Percentiles rank a stretch among this genome's conserved stretches.
phyloP scores from a whole-genome alignment of 2,113 vertebrate genomes.

The Capreolus pygargus region DNA sequence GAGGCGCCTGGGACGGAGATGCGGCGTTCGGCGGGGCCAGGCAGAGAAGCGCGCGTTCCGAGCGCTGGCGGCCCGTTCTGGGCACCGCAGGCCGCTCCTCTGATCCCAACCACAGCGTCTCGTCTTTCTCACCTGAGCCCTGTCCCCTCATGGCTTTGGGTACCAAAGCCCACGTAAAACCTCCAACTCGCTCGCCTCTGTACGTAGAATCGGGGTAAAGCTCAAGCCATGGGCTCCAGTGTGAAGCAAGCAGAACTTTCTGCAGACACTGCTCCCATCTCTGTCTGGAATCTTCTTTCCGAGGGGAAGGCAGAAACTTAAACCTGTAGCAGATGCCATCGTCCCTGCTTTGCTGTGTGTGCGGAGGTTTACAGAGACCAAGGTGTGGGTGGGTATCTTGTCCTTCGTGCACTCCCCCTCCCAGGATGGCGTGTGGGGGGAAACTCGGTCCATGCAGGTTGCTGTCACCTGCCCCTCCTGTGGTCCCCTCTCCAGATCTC shows the following conservation, averaged over 20 bases:
- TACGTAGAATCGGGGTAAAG: background rate
- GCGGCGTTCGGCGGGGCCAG: fast-evolving
- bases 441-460: background rate
- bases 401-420: background rate
- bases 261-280: fast-evolving
- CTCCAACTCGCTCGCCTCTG: fast-evolving
- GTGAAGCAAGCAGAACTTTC: background rate
- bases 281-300: background rate
- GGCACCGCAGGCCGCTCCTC: background rate
- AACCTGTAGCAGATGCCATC: fast-evolving
- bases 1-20: background rate
- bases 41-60: fast-evolving
- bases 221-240: background rate
- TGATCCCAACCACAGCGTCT: background rate
- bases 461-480: fast-evolving
- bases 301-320: background rate
- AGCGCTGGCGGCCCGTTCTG: no score
- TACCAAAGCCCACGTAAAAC: fast-evolving
- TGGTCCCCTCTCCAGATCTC: background rate
- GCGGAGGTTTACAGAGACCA: background rate
- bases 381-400: fast-evolving
- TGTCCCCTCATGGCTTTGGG: fast-evolving
- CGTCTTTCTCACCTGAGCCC: background rate
- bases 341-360: fast-evolving
- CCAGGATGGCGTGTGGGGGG: background rate